Base-by-base conservation (phyloP, 2,113 vertebrate genomes). In the Antidorcas marsupialis region DNA sequence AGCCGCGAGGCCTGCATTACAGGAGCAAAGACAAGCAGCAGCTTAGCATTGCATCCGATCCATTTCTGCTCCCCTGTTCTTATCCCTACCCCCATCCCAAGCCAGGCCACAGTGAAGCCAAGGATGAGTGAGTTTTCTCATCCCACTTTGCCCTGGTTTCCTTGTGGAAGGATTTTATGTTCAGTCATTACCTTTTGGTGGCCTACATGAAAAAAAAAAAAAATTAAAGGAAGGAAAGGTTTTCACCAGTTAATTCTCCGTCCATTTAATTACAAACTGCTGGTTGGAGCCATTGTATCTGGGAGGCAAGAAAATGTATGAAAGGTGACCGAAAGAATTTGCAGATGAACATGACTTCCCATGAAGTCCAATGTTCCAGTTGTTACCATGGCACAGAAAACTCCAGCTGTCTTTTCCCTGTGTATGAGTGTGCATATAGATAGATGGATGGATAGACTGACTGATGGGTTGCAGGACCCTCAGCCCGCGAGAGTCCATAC, bases 291-390 rank as follows among this genome's bases (percentile, higher is more conserved):
- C 55, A 76, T 84, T 97, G 45, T 94, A 93, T 39, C 2, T 71
- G 53, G 71, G 27, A 71, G 78, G 62, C 89, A 81, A 96, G 92
- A 74, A 96, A 97, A 97, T 62, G 27, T 64, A 95, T 52, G 74
- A 30, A 97, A 62, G 0, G 97, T 92, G 91, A 81, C 88, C 43
- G 86, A 94, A 94, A 85, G 97, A 91, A 82, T 97, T 98, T 98
- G 96, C 98, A 98, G 98, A 98, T 98, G 98, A 98, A 98, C 98
- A 93, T 98, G 98, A 98, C 98, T 98, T 97, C 95, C 88, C 97
- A 91, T 94, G 98, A 98, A 98, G 98, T 98, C 98, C 98, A 98
- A 88, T 96, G 87, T 97, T 98, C 91, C 96, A 98, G 95, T 97
- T 97, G 96, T 98, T 62, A 60, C 52, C n/a, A 55, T 45, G 43